A percentile compares a stretch with the other conserved stretches of the same genome.
Evolutionary conservation across 2,888 invertebrate genomes (phyloP).

Genomic region (Rotaria magnacalcarata): DNA sequence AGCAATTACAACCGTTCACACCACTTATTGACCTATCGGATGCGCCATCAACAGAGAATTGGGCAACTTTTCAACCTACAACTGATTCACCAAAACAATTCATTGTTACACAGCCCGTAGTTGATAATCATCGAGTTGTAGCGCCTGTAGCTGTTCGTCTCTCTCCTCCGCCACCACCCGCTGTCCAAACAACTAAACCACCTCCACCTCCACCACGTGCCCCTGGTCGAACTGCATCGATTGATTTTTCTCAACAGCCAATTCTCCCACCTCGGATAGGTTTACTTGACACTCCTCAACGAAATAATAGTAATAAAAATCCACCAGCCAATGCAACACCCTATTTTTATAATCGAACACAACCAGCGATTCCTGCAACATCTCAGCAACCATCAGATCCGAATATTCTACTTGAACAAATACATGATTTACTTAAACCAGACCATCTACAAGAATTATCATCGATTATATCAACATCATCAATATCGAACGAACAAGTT

Average conservation of each 20-base stretch:
- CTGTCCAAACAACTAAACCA: neutral
- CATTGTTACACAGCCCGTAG: neutral
- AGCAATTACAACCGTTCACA: slow-evolving; percentile 65
- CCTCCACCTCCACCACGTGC: slow-evolving; percentile 38
- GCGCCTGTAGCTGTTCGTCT: neutral
- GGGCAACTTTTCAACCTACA: neutral
- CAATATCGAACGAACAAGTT: neutral
- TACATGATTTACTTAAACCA: slow-evolving; percentile 3
- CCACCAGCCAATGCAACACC: neutral
- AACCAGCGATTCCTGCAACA: neutral
- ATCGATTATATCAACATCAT: slow-evolving; percentile 4
- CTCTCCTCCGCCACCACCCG: neutral
- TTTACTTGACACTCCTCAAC: neutral
- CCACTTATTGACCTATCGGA: slow-evolving; percentile 42
- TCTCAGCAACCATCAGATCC: slow-evolving; percentile 7
- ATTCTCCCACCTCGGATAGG: neutral
- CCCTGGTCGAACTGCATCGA: neutral
- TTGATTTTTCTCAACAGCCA: neutral
- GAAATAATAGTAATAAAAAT: neutral
- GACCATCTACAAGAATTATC: slow-evolving; percentile 32
- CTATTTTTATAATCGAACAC: neutral
- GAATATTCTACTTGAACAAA: slow-evolving; percentile 29
- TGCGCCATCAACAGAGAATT: neutral
- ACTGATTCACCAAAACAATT: slow-evolving; percentile 33
- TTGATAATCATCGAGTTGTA: neutral